These are phyloP conservation scores for Oscheius sp. DNA, from an alignment of 2,888 invertebrate species.

Conservation along the genomic window DNA sequence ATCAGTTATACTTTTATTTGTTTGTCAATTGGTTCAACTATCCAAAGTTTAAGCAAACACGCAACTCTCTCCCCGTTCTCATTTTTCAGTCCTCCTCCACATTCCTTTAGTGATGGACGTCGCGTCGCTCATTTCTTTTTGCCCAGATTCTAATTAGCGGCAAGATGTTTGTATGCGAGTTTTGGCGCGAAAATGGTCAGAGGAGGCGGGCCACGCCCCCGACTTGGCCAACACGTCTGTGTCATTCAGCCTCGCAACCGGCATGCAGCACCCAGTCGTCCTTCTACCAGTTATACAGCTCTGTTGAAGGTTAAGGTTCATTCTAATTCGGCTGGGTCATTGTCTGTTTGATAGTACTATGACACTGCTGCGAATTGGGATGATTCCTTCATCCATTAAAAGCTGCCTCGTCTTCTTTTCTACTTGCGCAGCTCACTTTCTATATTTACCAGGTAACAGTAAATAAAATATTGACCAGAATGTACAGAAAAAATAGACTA, in stretches of 20 bases:
- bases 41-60: not conserved
- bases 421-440: not conserved
- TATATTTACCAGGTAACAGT: no score
- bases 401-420: not conserved
- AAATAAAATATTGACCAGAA: conserved; percentile 3
- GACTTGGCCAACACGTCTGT: conserved; percentile 31
- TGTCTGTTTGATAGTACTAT: conserved; percentile 39
- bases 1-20: not conserved
- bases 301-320: conserved; percentile 15
- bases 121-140: conserved; percentile 1
- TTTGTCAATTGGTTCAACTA: not conserved
- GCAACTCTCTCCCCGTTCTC: not conserved
- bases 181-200: conserved; percentile 39
- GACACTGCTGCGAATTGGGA: conserved; percentile 51
- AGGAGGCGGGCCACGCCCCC: conserved; percentile 29
- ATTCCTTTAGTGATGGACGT: not conserved
- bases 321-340: conserved; percentile 41
- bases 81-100: not conserved
- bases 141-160: conserved; percentile 18
- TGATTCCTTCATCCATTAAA: conserved; percentile 8
- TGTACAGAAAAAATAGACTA: not conserved
- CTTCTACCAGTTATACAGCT: conserved; percentile 31
- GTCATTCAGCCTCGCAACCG: conserved; percentile 34
- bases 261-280: conserved; percentile 29
- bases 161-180: conserved; percentile 5